Percentiles rank a stretch among this genome's conserved stretches.
Evolutionary conservation across 2,113 vertebrate species (phyloP).

Genomic region (Dolichallabes microphthalmus): DNA sequence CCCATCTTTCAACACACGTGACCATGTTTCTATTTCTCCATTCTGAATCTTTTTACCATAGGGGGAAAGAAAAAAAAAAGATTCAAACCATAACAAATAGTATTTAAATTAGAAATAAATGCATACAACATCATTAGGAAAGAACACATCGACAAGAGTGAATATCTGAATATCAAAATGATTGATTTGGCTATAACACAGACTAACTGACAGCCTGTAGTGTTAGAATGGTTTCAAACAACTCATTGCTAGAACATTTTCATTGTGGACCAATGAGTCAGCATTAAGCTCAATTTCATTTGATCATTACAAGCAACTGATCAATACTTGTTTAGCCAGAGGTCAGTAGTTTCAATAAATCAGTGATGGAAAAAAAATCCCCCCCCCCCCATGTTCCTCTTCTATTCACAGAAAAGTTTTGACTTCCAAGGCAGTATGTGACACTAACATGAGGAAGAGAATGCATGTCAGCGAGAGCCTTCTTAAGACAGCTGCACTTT

Average conservation of each 20-base stretch:
- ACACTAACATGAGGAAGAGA: neutral
- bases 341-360: neutral
- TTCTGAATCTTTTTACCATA: neutral
- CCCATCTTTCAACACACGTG: neutral
- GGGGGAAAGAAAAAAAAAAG: too few species aligned
- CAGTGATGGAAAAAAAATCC: too few species aligned
- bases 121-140: neutral
- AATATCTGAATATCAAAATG: neutral
- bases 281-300: neutral
- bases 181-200: neutral
- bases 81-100: neutral
- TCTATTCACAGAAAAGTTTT: neutral
- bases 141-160: neutral
- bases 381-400: neutral
- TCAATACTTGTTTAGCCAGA: neutral
- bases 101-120: neutral
- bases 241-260: neutral
- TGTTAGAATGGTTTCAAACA: neutral
- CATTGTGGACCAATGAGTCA: neutral
- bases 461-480: neutral
- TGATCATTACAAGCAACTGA: neutral
- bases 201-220: neutral
- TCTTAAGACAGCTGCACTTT: neutral
- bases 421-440: too few species aligned
- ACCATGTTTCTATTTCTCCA: conserved; percentile 1